A percentile compares a stretch with the other conserved stretches of the same genome.
Evolutionary conservation across 2,113 vertebrate genomes (phyloP).

Genomic region (Colius striatus): DNA sequence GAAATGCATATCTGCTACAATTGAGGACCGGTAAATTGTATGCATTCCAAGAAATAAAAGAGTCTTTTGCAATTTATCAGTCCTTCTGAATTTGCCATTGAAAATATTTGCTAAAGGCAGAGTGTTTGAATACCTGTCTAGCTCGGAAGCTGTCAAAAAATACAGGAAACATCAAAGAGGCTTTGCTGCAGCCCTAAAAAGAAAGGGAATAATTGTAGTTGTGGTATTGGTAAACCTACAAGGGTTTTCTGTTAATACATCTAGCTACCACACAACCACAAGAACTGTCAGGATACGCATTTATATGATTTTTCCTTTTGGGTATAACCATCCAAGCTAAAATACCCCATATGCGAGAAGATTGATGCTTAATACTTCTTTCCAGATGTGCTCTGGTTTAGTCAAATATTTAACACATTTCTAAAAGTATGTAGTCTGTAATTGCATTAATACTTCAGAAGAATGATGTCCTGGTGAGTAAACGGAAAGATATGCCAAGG

Average conservation of each 20-base stretch:
- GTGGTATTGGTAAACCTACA: slow-evolving; percentile 52
- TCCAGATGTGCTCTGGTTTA: slow-evolving; percentile 55
- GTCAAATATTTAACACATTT: slow-evolving; percentile 62
- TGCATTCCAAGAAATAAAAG: neutral
- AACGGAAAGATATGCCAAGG: neutral
- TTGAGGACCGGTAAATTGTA: neutral
- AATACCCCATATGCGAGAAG: slow-evolving; percentile 40
- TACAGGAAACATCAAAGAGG: slow-evolving; percentile 13
- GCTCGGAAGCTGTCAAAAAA: neutral
- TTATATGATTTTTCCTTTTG: slow-evolving; percentile 35
- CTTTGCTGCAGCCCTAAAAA: slow-evolving; percentile 1
- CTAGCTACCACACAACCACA: slow-evolving; percentile 57
- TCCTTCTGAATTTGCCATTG: neutral
- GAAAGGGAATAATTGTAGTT: slow-evolving; percentile 42
- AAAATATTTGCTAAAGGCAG: neutral
- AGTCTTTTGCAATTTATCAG: neutral
- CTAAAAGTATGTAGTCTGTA: neutral
- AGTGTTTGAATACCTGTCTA: neutral
- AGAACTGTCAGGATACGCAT: neutral
- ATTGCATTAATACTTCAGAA: slow-evolving; percentile 34
- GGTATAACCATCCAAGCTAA: slow-evolving; percentile 17
- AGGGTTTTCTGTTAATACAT: slow-evolving; percentile 51
- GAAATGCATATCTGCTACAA: neutral
- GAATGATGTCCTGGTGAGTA: slow-evolving; percentile 6
- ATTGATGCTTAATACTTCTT: slow-evolving; percentile 39